A percentile compares a stretch with the other conserved stretches of the same genome.
phyloP scores from a whole-genome alignment of 2,113 vertebrate genomes.

The Triplophysa tibetana region DNA sequence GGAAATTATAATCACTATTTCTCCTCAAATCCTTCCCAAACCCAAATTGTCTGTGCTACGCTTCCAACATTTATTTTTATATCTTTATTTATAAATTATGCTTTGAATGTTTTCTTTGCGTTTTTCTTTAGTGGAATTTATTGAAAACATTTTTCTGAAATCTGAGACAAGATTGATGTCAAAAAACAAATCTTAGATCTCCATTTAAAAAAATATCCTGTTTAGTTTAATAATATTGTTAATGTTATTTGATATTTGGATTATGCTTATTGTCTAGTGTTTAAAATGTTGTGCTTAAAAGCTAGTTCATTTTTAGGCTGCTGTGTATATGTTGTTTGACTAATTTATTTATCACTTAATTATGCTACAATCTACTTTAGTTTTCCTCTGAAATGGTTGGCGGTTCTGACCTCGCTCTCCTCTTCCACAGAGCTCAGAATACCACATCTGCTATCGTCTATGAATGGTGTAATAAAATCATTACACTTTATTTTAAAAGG shows the following conservation, averaged over 20 bases:
- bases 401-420: conserved; percentile 50
- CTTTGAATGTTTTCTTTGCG: too few species aligned
- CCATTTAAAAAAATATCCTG: conserved; percentile 4
- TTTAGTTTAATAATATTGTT: conserved; percentile 43
- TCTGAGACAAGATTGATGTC: not conserved
- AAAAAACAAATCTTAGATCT: not conserved
- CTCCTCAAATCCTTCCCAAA: not conserved
- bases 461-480: conserved; percentile 66
- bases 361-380: conserved; percentile 15
- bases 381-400: conserved; percentile 42
- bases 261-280: conserved; percentile 64
- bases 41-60: not conserved
- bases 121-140: not conserved
- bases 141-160: too few species aligned
- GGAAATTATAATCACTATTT: not conserved
- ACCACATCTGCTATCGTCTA: conserved; percentile 57
- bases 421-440: conserved; percentile 50
- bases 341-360: conserved; percentile 40
- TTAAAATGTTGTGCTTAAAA: conserved; percentile 54
- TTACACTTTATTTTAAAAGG: conserved; percentile 67
- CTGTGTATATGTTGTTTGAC: conserved; percentile 44
- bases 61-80: not conserved
- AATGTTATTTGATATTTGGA: conserved; percentile 50
- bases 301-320: conserved; percentile 40
- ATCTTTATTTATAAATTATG: too few species aligned